phyloP scores from a whole-genome alignment of 2,113 vertebrate genomes.

The Thalassarche chlororhynchos region DNA sequence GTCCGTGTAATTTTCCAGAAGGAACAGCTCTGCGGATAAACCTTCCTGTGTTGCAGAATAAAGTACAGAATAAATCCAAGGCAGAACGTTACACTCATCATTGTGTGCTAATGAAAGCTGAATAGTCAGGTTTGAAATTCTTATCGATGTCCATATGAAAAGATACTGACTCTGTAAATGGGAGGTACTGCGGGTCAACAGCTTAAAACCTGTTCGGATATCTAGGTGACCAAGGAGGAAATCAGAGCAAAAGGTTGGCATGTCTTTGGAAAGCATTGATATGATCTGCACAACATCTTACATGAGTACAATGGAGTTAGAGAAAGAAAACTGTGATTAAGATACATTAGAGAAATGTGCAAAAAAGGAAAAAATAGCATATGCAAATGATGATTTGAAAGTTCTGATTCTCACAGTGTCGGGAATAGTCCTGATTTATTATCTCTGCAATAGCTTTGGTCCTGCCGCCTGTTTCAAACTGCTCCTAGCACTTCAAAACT shows the following conservation, averaged over 20 bases:
- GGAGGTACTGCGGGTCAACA: background rate
- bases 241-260: background rate
- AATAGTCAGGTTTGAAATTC: background rate
- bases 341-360: background rate
- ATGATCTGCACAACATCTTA: background rate
- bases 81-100: background rate
- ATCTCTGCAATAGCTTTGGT: background rate
- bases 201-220: background rate
- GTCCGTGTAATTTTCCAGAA: background rate
- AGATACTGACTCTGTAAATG: background rate
- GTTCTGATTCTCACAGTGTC: background rate
- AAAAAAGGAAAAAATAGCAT: background rate
- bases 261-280: background rate
- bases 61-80: constrained; percentile 8
- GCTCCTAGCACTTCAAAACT: background rate
- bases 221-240: background rate
- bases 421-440: background rate
- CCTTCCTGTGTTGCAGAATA: background rate
- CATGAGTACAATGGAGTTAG: background rate
- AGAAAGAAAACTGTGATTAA: background rate
- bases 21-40: constrained; percentile 1
- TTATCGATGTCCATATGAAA: background rate
- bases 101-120: background rate
- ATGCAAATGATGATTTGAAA: background rate
- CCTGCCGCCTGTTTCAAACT: background rate